Evolutionary conservation across 2,113 vertebrate species (phyloP).

Genomic region (Corvus moneduloides): DNA sequence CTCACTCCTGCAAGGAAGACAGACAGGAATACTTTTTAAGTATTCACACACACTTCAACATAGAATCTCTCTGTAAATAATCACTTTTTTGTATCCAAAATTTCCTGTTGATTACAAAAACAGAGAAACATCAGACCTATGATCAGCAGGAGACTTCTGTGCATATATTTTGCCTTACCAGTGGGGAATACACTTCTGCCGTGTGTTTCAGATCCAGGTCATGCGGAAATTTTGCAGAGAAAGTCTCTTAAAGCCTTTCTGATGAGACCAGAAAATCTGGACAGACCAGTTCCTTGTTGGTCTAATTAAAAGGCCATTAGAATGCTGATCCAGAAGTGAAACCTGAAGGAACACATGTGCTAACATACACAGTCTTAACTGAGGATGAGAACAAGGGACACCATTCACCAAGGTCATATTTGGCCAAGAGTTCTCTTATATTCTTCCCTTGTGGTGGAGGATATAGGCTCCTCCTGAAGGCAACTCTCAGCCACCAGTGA

Average conservation of each 20-base stretch:
- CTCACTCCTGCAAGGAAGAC: not conserved
- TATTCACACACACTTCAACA: not conserved
- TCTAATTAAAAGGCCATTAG: not conserved
- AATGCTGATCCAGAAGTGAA: not conserved
- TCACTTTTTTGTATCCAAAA: not conserved
- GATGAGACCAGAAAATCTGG: constrained; percentile 39
- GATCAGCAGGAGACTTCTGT: not conserved
- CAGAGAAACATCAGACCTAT: not conserved
- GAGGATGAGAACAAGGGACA: not conserved
- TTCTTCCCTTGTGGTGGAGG: not conserved
- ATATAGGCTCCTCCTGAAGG: not conserved
- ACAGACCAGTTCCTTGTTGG: not conserved
- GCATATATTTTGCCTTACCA: accelerated
- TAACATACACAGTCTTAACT: not conserved
- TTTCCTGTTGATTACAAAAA: not conserved
- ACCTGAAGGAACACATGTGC: not conserved
- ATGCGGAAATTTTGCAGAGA: not conserved
- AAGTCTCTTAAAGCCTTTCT: not conserved
- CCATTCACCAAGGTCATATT: not conserved
- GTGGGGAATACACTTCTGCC: not conserved
- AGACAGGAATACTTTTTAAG: not conserved
- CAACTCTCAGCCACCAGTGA: not conserved
- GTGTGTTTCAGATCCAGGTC: not conserved
- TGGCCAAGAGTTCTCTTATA: not conserved
- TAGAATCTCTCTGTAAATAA: not conserved